Evolutionary conservation across 2,113 vertebrate species (phyloP).

Genomic region (Rattus norvegicus): DNA sequence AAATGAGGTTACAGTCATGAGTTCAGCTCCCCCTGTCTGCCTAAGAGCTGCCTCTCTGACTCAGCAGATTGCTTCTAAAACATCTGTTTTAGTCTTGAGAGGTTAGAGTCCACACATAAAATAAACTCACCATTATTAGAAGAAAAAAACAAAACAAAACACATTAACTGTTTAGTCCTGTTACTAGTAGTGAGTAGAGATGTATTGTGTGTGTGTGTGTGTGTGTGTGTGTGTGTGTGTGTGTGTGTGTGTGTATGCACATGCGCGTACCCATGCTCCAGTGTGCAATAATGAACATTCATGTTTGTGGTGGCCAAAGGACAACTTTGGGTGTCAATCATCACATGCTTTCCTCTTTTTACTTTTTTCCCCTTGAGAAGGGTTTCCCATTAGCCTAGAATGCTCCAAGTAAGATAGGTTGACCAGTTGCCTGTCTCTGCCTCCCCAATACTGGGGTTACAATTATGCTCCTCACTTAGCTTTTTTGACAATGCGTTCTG

Average conservation of each 20-base stretch:
- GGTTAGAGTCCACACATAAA: neutral
- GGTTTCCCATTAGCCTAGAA: neutral
- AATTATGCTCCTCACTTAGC: neutral
- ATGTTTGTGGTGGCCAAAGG: neutral
- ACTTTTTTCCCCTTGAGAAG: neutral
- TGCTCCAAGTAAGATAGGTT: neutral
- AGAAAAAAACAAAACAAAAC: neutral
- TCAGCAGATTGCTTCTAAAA: constrained; percentile 48
- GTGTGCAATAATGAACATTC: neutral
- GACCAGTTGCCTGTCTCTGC: neutral
- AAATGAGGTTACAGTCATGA: constrained; percentile 28
- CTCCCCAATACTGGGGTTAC: neutral
- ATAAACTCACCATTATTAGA: neutral
- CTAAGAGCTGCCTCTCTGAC: constrained; percentile 52
- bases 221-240: too few species aligned
- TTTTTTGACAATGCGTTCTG: neutral
- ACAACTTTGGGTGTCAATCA: neutral
- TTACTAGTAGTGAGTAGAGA: neutral
- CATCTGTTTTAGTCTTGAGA: constrained; percentile 60
- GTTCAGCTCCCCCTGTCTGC: neutral
- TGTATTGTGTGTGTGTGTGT: neutral
- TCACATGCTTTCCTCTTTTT: neutral
- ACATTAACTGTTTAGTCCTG: neutral
- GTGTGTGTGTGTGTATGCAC: neutral
- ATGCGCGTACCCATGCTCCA: too few species aligned